Conservation (phyloP, 2,888 invertebrate species). For the Lycia hirtaria region DNA sequence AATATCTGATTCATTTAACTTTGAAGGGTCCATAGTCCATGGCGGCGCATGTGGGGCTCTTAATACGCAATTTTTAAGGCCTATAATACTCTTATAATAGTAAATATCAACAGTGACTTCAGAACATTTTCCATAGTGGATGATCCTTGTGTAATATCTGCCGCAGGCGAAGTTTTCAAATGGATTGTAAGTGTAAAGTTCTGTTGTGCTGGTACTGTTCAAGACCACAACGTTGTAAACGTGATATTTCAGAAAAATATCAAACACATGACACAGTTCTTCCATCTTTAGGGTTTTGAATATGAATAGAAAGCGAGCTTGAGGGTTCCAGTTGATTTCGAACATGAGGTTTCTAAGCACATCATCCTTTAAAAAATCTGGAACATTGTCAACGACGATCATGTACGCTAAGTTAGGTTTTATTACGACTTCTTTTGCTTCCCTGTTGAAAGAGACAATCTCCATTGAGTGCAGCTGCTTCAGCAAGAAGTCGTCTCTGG, state of each 20-base stretch:
- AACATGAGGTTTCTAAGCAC: slow-evolving; percentile 41
- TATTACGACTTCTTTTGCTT: background rate
- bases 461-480: slow-evolving; percentile 37
- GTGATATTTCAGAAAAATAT: slow-evolving; percentile 49
- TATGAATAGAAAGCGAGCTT: slow-evolving; percentile 53
- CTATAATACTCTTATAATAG: slow-evolving; percentile 52
- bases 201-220: slow-evolving; percentile 47
- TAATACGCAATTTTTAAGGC: slow-evolving; percentile 60
- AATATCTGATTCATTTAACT: background rate
- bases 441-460: slow-evolving; percentile 10
- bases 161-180: slow-evolving; percentile 66
- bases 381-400: slow-evolving; percentile 40
- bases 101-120: slow-evolving; percentile 43
- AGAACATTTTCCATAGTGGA: slow-evolving; percentile 56
- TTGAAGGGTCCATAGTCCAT: slow-evolving; percentile 47
- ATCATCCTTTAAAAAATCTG: slow-evolving; percentile 35
- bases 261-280: slow-evolving; percentile 51
- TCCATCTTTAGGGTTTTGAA: slow-evolving; percentile 40
- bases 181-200: slow-evolving; percentile 64
- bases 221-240: slow-evolving; percentile 54
- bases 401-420: slow-evolving; percentile 44
- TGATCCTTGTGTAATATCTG: slow-evolving; percentile 55
- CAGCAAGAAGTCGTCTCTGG: slow-evolving; percentile 31
- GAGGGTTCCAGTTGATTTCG: slow-evolving; percentile 58
- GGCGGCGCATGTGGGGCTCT: slow-evolving; percentile 62